Evolutionary conservation across 2,113 vertebrate species (phyloP).

Genomic region (Leuciscus idus): DNA sequence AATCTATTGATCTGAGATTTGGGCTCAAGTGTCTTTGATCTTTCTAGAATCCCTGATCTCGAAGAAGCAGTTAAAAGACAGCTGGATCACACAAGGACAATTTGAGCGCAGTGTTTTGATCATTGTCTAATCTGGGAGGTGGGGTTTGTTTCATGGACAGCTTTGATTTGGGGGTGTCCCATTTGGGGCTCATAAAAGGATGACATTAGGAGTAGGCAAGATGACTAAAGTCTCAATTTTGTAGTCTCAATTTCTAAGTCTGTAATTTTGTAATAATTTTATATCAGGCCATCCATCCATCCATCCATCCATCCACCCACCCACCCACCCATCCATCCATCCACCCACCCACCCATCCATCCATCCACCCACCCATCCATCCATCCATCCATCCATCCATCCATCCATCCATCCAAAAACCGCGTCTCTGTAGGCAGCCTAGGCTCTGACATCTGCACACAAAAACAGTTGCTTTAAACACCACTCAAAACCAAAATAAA

Average conservation of each 20-base stretch:
- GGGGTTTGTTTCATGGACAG: neutral
- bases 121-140: constrained; percentile 17
- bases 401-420: no score
- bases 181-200: neutral
- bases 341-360: no score
- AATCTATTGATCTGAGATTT: constrained; percentile 47
- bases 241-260: neutral
- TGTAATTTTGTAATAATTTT: neutral
- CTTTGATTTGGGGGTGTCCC: neutral
- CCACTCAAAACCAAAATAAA: no score
- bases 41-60: constrained; percentile 22
- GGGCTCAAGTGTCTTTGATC: constrained; percentile 46
- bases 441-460: no score
- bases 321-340: no score
- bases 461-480: no score
- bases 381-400: no score
- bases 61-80: constrained; percentile 36
- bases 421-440: no score
- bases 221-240: neutral
- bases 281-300: neutral
- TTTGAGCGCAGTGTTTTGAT: constrained; percentile 1
- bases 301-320: no score
- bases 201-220: neutral
- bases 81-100: constrained; percentile 15
- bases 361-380: no score